Conservation (phyloP, 2,888 invertebrate genomes). For the Melieria picta region DNA sequence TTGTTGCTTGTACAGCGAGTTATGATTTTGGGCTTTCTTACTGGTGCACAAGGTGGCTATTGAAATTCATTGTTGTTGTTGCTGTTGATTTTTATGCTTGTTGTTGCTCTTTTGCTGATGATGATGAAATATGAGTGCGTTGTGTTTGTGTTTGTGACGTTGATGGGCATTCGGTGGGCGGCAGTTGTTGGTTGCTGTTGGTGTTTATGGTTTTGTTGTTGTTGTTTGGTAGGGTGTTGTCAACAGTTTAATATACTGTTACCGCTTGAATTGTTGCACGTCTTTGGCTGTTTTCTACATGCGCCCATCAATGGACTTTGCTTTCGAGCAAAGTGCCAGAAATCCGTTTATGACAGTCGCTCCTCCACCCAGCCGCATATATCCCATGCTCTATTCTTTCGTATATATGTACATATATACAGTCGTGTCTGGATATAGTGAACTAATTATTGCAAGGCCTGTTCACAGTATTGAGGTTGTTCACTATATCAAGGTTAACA, state of each 20-base stretch:
- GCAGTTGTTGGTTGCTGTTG: background rate
- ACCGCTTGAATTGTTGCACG: too few species aligned
- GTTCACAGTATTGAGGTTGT: too few species aligned
- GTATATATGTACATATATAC: background rate
- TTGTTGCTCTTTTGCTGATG: slow-evolving; percentile 22
- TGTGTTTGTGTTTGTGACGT: slow-evolving; percentile 32
- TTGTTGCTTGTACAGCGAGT: slow-evolving; percentile 36
- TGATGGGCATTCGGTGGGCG: slow-evolving; percentile 6
- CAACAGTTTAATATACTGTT: too few species aligned
- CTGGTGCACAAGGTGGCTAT: slow-evolving; percentile 58
- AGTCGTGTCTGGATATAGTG: too few species aligned
- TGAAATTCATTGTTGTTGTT: slow-evolving; percentile 45
- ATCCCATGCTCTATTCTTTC: background rate
- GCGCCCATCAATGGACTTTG: too few species aligned
- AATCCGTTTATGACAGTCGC: slow-evolving; percentile 47
- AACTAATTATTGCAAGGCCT: too few species aligned
- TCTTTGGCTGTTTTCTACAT: too few species aligned
- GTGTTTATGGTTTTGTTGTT: background rate
- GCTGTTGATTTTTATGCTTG: slow-evolving; percentile 38
- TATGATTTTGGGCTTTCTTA: slow-evolving; percentile 56
- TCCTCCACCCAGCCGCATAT: slow-evolving; percentile 14
- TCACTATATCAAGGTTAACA: too few species aligned
- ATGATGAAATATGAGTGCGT: slow-evolving; percentile 35
- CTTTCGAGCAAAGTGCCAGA: slow-evolving; percentile 32
- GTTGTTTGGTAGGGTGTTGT: slow-evolving; percentile 2